These are phyloP conservation scores for Dynastes hyllus DNA, from an alignment of 2,888 invertebrate species.

Conservation along the genomic window DNA sequence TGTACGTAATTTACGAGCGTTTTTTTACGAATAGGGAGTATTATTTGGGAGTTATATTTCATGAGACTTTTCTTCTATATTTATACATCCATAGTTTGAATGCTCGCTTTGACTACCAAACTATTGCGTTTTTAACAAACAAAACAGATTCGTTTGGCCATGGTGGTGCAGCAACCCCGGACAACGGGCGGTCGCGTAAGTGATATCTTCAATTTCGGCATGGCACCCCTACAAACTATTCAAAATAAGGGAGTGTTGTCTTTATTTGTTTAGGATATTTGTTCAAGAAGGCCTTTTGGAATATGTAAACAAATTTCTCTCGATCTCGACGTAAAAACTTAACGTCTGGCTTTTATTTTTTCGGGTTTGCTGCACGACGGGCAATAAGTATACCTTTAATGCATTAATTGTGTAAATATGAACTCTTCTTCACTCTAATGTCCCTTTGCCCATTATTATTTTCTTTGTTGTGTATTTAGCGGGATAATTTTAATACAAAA, in stretches of 20 bases:
- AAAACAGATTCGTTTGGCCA: conserved; percentile 46
- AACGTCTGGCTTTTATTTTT: conserved; percentile 42
- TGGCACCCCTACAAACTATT: conserved; percentile 55
- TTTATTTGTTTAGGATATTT: conserved; percentile 68
- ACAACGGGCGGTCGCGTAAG: conserved; percentile 51
- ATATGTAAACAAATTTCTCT: conserved; percentile 65
- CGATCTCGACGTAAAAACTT: conserved; percentile 56
- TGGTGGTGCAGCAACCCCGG: conserved; percentile 10
- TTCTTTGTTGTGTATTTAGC: conserved; percentile 46
- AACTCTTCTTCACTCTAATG: conserved; percentile 49
- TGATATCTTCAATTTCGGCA: conserved; percentile 58
- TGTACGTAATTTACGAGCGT: conserved; percentile 41
- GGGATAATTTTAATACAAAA: conserved; percentile 44
- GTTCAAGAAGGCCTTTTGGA: conserved; percentile 64
- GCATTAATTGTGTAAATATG: conserved; percentile 59
- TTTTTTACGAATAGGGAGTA: conserved; percentile 33
- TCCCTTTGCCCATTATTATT: conserved; percentile 36
- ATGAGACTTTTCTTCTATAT: conserved; percentile 44
- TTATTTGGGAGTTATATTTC: conserved; percentile 51
- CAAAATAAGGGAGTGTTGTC: conserved; percentile 64
- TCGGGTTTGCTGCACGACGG: conserved; percentile 35
- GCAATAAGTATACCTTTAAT: conserved; percentile 52
- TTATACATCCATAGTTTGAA: conserved; percentile 10
- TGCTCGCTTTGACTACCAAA: conserved; percentile 20
- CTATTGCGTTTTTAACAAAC: conserved; percentile 50